phyloP scores from a whole-genome alignment of 2,888 invertebrate species.

The Tenthredo livida region DNA sequence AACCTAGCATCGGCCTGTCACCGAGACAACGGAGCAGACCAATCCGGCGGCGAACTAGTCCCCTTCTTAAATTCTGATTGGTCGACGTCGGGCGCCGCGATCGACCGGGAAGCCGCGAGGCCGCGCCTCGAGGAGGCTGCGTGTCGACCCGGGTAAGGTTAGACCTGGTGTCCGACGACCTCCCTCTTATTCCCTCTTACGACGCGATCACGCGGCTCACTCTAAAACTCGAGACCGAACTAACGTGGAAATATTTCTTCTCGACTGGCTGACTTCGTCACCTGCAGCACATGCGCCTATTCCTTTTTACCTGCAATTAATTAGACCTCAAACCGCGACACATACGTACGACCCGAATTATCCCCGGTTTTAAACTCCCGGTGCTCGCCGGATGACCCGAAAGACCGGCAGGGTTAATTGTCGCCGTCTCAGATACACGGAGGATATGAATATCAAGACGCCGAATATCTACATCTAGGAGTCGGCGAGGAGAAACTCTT shows the following conservation, averaged over 20 bases:
- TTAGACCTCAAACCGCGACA: background rate
- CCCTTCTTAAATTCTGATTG: slow-evolving; percentile 70
- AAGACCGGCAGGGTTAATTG: slow-evolving; percentile 32
- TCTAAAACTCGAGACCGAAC: background rate
- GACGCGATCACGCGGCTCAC: slow-evolving; percentile 23
- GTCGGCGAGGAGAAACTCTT: background rate
- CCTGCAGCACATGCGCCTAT: background rate
- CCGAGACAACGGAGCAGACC: slow-evolving; percentile 69
- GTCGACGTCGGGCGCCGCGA: slow-evolving; percentile 70
- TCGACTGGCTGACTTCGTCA: background rate
- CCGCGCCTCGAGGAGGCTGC: slow-evolving; percentile 72
- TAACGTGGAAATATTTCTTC: background rate
- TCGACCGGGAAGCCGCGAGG: slow-evolving; percentile 74
- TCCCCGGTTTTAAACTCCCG: background rate
- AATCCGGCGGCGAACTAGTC: slow-evolving; percentile 73
- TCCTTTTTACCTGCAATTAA: background rate
- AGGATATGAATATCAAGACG: background rate
- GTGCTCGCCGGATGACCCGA: background rate
- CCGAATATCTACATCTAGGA: slow-evolving; percentile 8
- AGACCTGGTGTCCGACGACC: background rate
- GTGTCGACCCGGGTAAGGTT: slow-evolving; percentile 40
- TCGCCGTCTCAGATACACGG: background rate
- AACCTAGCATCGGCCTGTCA: slow-evolving; percentile 61
- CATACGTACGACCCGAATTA: slow-evolving; percentile 1
- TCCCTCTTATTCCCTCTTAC: slow-evolving; percentile 16